A percentile compares a stretch with the other conserved stretches of the same genome.
Evolutionary conservation across 2,888 invertebrate genomes (phyloP).

Genomic region (Troides oblongomaculatus): DNA sequence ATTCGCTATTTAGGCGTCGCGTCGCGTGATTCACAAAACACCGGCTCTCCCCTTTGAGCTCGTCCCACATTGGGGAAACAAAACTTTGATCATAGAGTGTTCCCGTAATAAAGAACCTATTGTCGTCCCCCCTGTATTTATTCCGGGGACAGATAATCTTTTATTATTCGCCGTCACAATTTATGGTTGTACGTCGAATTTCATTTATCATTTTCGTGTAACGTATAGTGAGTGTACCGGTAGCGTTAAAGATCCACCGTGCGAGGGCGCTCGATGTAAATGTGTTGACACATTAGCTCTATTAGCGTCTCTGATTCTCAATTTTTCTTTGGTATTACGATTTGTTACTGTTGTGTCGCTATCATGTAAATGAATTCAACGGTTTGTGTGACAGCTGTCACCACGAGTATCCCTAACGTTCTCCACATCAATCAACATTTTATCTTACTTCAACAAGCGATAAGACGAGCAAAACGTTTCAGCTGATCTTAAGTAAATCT

Average conservation of each 20-base stretch:
- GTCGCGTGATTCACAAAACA: conserved; percentile 17
- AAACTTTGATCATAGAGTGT: conserved; percentile 46
- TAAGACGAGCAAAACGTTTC: too few relatives aligned
- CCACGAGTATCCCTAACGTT: neutral
- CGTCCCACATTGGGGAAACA: conserved; percentile 41
- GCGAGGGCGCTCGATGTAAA: conserved; percentile 3
- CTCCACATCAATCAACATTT: neutral
- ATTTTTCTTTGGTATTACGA: neutral
- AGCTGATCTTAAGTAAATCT: too few relatives aligned
- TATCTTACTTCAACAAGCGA: too few relatives aligned
- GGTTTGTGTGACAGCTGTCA: neutral
- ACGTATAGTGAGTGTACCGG: conserved; percentile 31
- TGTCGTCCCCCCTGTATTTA: conserved; percentile 72
- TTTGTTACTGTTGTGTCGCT: neutral
- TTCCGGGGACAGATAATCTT: conserved; percentile 74
- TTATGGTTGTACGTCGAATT: conserved; percentile 68
- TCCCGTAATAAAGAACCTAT: conserved; percentile 69
- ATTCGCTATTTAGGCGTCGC: conserved; percentile 13
- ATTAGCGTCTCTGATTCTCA: neutral
- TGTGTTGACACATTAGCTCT: conserved; percentile 21
- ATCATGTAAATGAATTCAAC: neutral
- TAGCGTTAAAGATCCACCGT: conserved; percentile 25
- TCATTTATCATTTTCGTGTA: conserved; percentile 65
- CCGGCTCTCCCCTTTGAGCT: conserved; percentile 16
- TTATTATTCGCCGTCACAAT: conserved; percentile 71